These are phyloP conservation scores for Lochmaea capreae DNA, from an alignment of 2,888 invertebrate species.

Conservation along the genomic window DNA sequence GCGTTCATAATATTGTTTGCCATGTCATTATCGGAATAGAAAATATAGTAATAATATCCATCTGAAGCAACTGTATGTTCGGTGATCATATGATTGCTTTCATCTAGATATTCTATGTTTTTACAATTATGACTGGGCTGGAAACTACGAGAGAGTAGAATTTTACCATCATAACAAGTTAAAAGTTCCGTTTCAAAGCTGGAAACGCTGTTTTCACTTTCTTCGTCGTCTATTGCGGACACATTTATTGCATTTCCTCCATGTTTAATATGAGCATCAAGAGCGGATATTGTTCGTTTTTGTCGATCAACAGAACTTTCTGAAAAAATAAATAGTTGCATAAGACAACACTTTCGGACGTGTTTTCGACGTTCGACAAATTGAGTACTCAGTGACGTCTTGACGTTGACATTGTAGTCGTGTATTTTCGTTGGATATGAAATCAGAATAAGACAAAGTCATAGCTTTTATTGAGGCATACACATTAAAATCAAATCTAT, in stretches of 20 bases:
- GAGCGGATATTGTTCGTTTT: conserved; percentile 53
- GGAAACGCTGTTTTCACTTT: conserved; percentile 80
- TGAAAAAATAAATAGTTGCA: conserved; percentile 20
- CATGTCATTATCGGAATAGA: conserved; percentile 87
- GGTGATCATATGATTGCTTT: conserved; percentile 75
- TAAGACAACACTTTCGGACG: too few relatives aligned
- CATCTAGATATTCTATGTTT: conserved; percentile 76
- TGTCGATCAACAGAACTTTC: conserved; percentile 28
- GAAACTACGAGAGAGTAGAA: conserved; percentile 79
- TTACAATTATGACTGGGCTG: conserved; percentile 77
- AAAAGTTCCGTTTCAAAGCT: conserved; percentile 84
- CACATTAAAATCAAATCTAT: too few relatives aligned
- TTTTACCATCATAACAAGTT: conserved; percentile 81
- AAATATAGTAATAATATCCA: conserved; percentile 91
- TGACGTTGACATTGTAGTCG: too few relatives aligned
- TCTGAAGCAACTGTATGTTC: conserved; percentile 79
- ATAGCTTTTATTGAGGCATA: too few relatives aligned
- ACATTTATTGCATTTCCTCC: conserved; percentile 78
- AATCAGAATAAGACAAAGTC: too few relatives aligned
- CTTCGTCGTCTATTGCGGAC: conserved; percentile 64
- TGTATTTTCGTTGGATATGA: too few relatives aligned
- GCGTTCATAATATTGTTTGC: conserved; percentile 85
- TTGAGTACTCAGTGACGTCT: too few relatives aligned
- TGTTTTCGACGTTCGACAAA: too few relatives aligned
- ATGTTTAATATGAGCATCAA: conserved; percentile 81